Conservation (phyloP, 2,888 invertebrate species). For the Eupithecia insigniata region DNA sequence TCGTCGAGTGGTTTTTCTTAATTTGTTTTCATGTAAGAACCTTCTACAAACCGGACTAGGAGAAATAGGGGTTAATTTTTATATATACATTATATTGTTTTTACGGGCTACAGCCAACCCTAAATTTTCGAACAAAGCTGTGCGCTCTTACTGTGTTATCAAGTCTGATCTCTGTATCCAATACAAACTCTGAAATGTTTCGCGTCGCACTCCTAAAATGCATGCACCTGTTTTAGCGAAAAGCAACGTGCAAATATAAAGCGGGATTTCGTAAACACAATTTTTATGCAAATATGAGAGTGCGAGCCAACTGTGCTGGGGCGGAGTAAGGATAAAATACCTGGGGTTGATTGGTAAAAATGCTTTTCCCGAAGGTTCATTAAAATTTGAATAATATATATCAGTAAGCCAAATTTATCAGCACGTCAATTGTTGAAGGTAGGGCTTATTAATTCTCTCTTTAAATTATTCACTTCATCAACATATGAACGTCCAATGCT, state of each 20-base stretch:
- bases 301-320: constrained; percentile 28
- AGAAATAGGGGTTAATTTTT: no score
- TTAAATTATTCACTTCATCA: no score
- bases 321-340: not conserved
- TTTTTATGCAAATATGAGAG: constrained; percentile 35
- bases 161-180: not conserved
- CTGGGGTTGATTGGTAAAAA: not conserved
- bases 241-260: constrained; percentile 32
- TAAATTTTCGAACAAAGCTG: not conserved
- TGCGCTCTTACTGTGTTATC: not conserved
- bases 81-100: no score
- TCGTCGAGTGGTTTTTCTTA: no score
- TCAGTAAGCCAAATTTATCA: no score
- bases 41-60: no score
- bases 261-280: constrained; percentile 35
- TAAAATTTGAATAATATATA: no score
- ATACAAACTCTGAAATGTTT: constrained; percentile 3
- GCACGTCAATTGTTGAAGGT: not conserved
- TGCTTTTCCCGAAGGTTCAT: no score
- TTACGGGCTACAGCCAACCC: not conserved
- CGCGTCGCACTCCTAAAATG: not conserved
- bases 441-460: no score
- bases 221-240: constrained; percentile 31
- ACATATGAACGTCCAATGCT: no score
- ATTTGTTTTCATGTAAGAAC: no score